Conservation (phyloP, 2,888 invertebrate species). For the Halictus quadricinctus region DNA sequence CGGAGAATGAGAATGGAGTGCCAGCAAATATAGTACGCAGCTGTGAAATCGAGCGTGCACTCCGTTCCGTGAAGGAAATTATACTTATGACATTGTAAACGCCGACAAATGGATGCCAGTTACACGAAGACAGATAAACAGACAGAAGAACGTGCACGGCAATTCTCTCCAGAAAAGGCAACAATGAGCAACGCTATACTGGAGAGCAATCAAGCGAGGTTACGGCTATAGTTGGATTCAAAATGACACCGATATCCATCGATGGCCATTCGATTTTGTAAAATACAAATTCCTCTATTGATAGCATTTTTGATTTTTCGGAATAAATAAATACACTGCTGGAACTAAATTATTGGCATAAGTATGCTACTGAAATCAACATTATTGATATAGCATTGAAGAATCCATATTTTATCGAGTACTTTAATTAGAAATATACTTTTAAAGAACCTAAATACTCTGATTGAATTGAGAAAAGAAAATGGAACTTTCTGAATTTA, state of each 20-base stretch:
- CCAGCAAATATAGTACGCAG: background rate
- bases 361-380: too few relatives aligned
- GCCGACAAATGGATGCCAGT: slow-evolving; percentile 32
- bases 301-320: background rate
- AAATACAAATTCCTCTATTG: background rate
- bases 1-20: slow-evolving; percentile 10
- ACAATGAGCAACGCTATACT: slow-evolving; percentile 45
- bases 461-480: background rate
- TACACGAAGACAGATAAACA: slow-evolving; percentile 16
- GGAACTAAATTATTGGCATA: too few relatives aligned
- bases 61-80: slow-evolving; percentile 32
- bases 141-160: slow-evolving; percentile 17
- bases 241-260: background rate
- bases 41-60: slow-evolving; percentile 7
- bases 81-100: slow-evolving; percentile 34
- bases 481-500: background rate
- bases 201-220: slow-evolving; percentile 34
- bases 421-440: background rate
- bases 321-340: too few relatives aligned
- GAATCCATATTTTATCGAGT: background rate
- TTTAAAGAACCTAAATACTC: background rate
- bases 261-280: background rate
- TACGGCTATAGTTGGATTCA: slow-evolving; percentile 10
- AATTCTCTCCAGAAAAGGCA: slow-evolving; percentile 55
- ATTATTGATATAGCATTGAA: background rate